Conservation (phyloP, 2,797 vertebrate genomes). For the Tiaroga cobitis region DNA sequence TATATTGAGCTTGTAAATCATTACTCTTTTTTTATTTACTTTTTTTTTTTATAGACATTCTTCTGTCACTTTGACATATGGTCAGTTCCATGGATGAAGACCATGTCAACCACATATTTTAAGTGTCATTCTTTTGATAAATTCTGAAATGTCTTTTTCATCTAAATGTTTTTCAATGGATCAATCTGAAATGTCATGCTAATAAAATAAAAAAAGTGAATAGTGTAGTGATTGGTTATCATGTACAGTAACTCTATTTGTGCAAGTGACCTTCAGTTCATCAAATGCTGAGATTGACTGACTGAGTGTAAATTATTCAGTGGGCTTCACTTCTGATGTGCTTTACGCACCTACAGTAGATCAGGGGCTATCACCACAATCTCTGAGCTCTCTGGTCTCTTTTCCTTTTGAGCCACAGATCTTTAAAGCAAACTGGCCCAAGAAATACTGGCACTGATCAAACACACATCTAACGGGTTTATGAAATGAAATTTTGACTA, state of each 20-base stretch:
- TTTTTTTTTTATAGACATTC: slow-evolving; percentile 78
- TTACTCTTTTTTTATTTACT: neutral
- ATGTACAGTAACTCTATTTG: neutral
- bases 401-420: slow-evolving; percentile 2
- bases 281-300: slow-evolving; percentile 19
- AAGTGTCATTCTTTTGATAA: slow-evolving; percentile 66
- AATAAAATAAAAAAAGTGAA: slow-evolving; percentile 34
- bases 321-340: slow-evolving; percentile 5
- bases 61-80: slow-evolving; percentile 85
- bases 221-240: neutral
- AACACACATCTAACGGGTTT: slow-evolving; percentile 1
- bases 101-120: slow-evolving; percentile 64
- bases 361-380: neutral
- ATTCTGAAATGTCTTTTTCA: neutral
- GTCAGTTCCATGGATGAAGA: slow-evolving; percentile 80
- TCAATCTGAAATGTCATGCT: slow-evolving; percentile 1
- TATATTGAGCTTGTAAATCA: neutral
- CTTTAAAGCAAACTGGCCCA: neutral
- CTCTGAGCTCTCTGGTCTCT: neutral
- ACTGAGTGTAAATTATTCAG: slow-evolving; percentile 48
- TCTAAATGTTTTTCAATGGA: neutral
- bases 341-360: neutral
- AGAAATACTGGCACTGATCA: neutral
- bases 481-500: neutral
- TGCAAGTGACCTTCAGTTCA: slow-evolving; percentile 17